phyloP scores from a whole-genome alignment of 1,140 invertebrate species.

The Wiebesia pumilae region DNA sequence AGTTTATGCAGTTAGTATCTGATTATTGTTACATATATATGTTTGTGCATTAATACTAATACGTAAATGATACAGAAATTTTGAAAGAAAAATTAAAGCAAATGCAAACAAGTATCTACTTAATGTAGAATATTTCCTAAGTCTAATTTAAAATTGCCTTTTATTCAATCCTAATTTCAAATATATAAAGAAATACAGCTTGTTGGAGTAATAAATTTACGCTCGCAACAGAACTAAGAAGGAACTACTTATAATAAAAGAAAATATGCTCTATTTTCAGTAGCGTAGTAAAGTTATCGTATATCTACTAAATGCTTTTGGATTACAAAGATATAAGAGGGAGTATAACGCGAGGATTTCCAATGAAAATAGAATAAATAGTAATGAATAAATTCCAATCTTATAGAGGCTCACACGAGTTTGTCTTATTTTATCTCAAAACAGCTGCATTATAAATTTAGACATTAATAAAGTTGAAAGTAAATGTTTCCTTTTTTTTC shows the following conservation, averaged over 20 bases:
- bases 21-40: too few species aligned
- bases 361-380: conserved; percentile 6
- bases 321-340: neutral
- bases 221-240: neutral
- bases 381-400: neutral
- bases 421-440: neutral
- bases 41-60: too few species aligned
- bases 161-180: conserved; percentile 3
- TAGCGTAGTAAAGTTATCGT: neutral
- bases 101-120: neutral
- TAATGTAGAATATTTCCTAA: neutral
- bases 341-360: neutral
- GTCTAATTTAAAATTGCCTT: neutral
- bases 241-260: conserved; percentile 1
- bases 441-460: conserved; percentile 7
- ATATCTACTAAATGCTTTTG: conserved; percentile 1
- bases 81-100: too few species aligned
- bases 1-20: too few species aligned
- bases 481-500: neutral
- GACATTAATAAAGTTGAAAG: neutral
- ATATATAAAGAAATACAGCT: conserved; percentile 5
- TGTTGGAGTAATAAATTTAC: conserved; percentile 1
- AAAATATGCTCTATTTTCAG: conserved; percentile 21
- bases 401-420: neutral
- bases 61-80: too few species aligned